phyloP scores from a whole-genome alignment of 2,888 invertebrate species.

The Nomada fucata region DNA sequence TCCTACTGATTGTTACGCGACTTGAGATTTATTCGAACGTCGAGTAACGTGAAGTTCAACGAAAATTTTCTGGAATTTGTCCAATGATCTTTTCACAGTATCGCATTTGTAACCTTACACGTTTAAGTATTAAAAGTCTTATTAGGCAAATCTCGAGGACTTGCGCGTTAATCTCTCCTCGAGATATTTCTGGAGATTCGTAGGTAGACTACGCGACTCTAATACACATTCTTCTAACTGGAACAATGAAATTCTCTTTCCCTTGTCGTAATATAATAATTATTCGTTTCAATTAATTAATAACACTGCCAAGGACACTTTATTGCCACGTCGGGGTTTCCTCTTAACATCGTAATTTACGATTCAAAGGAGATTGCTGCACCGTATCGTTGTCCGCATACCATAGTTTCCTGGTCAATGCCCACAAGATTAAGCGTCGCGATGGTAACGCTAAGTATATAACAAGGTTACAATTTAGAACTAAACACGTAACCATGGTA shows the following conservation, averaged over 20 bases:
- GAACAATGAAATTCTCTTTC: too few relatives aligned
- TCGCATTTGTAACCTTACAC: too few relatives aligned
- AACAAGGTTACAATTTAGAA: slow-evolving; percentile 66
- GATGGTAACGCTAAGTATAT: slow-evolving; percentile 62
- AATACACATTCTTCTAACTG: background rate
- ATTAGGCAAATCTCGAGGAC: background rate
- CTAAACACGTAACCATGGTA: slow-evolving; percentile 32
- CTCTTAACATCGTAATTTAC: slow-evolving; percentile 27
- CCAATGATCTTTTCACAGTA: too few relatives aligned
- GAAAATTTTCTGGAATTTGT: too few relatives aligned
- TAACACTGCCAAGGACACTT: background rate
- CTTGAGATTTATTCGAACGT: too few relatives aligned
- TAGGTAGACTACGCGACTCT: background rate
- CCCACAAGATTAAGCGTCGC: slow-evolving; percentile 71
- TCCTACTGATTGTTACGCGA: too few relatives aligned
- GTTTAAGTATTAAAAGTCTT: too few relatives aligned
- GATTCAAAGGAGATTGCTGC: slow-evolving; percentile 26
- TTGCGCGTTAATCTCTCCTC: background rate
- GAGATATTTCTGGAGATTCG: background rate
- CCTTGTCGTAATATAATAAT: background rate
- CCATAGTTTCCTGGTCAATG: slow-evolving; percentile 58
- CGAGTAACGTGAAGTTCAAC: too few relatives aligned
- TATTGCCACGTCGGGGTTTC: background rate
- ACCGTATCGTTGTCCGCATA: slow-evolving; percentile 32
- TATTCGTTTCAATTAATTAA: background rate